phyloP scores from a whole-genome alignment of 1,140 invertebrate genomes.

The Galleria mellonella region DNA sequence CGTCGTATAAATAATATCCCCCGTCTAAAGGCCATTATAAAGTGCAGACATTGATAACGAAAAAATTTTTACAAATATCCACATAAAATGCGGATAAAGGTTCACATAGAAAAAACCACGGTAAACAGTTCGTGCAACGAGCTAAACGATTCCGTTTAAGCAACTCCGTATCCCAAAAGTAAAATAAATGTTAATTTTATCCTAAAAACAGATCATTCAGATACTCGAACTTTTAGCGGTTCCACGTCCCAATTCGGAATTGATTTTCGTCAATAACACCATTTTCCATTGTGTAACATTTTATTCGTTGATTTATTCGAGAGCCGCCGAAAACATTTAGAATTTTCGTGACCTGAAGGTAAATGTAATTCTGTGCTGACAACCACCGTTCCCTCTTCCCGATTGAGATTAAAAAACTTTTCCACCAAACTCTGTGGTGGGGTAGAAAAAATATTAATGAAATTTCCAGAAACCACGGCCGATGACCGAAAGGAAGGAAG shows the following conservation, averaged over 20 bases:
- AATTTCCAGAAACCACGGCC: slow-evolving; percentile 33
- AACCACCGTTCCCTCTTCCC: slow-evolving; percentile 19
- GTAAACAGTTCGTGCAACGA: too few relatives aligned
- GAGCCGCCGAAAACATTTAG: slow-evolving; percentile 40
- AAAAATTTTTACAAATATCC: too few relatives aligned
- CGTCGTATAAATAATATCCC: too few relatives aligned
- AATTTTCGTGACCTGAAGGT: slow-evolving; percentile 18
- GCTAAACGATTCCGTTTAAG: too few relatives aligned
- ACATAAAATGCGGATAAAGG: too few relatives aligned
- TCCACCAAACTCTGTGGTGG: slow-evolving; percentile 20
- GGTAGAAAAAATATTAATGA: slow-evolving; percentile 48
- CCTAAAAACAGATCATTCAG: too few relatives aligned
- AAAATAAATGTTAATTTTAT: too few relatives aligned
- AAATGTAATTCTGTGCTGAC: slow-evolving; percentile 47
- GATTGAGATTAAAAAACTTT: slow-evolving; percentile 66
- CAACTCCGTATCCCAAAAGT: too few relatives aligned
- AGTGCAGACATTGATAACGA: too few relatives aligned
- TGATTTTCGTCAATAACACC: slow-evolving; percentile 4
- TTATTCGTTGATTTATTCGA: slow-evolving; percentile 41
- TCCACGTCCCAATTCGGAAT: slow-evolving; percentile 1
- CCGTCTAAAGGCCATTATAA: too few relatives aligned
- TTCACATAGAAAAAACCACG: too few relatives aligned
- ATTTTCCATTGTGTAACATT: slow-evolving; percentile 17
- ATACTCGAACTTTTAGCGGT: too few relatives aligned
- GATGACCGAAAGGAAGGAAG: slow-evolving; percentile 37